Conservation (phyloP, 2,113 vertebrate genomes). For the Chloebia gouldiae region DNA sequence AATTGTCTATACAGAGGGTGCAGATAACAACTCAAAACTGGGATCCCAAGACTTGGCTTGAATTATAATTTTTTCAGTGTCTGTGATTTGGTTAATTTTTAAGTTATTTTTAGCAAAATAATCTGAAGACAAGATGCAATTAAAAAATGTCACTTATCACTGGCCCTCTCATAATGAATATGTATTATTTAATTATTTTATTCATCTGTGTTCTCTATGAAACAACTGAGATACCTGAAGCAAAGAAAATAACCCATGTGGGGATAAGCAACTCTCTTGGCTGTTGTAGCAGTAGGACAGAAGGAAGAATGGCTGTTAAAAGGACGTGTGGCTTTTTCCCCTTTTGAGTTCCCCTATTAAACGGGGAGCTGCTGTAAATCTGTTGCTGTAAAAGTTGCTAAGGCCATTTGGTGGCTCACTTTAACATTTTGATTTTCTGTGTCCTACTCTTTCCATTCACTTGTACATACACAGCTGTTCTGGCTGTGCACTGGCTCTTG, state of each 20-base stretch:
- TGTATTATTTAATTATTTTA: neutral
- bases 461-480: neutral
- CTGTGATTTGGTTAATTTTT: neutral
- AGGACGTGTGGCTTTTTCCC: neutral
- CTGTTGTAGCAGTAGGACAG: neutral
- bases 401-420: neutral
- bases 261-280: neutral
- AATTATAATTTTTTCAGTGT: neutral
- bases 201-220: neutral
- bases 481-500: neutral
- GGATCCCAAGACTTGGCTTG: neutral
- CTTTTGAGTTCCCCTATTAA: neutral
- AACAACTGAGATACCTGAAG: neutral
- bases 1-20: neutral
- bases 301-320: neutral
- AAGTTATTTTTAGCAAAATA: slow-evolving; percentile 20
- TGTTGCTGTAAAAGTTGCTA: neutral
- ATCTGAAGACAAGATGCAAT: neutral
- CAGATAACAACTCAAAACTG: neutral
- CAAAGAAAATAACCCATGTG: neutral
- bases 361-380: neutral
- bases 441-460: neutral
- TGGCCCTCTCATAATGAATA: neutral
- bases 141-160: neutral
- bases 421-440: neutral